These are phyloP conservation scores for Bombus confusus DNA, from an alignment of 1,140 invertebrate species.

Conservation along the genomic window DNA sequence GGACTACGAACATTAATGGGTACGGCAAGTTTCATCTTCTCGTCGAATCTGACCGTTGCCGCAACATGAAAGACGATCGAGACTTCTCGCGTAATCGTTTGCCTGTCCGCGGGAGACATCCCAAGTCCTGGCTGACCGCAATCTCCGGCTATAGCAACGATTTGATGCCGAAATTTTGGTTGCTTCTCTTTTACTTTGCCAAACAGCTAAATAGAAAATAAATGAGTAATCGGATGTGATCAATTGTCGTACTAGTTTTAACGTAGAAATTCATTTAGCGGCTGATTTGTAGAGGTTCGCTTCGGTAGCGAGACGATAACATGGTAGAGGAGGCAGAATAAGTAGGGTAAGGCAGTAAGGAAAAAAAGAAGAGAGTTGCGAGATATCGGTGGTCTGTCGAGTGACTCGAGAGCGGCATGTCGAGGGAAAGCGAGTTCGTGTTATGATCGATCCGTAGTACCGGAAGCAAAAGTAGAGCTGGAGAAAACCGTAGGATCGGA, in stretches of 20 bases:
- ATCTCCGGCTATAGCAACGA: conserved; percentile 85
- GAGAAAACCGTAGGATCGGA: neutral
- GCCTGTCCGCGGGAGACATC: conserved; percentile 79
- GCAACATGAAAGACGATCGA: conserved; percentile 88
- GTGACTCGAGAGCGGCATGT: neutral
- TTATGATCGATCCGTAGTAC: neutral
- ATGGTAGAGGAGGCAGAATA: neutral
- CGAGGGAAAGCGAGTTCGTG: neutral
- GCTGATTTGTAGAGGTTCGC: too few species aligned
- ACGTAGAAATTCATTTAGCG: neutral
- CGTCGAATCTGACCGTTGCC: conserved; percentile 88
- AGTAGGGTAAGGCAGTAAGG: neutral
- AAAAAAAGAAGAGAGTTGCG: neutral
- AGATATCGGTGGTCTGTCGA: neutral
- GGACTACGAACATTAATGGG: conserved; percentile 88
- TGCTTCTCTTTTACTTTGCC: conserved; percentile 82
- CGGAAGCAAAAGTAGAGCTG: neutral
- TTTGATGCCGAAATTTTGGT: conserved; percentile 86
- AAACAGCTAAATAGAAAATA: conserved; percentile 82
- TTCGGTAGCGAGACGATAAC: too few species aligned
- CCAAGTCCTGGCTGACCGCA: conserved; percentile 82
- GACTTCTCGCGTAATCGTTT: conserved; percentile 84
- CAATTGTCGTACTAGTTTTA: neutral
- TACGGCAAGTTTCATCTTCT: conserved; percentile 86
- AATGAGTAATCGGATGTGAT: neutral